A percentile compares a stretch with the other conserved stretches of the same genome.
These are phyloP conservation scores for Mythimna albipuncta DNA, from an alignment of 2,888 invertebrate genomes.

Conservation along the genomic window DNA sequence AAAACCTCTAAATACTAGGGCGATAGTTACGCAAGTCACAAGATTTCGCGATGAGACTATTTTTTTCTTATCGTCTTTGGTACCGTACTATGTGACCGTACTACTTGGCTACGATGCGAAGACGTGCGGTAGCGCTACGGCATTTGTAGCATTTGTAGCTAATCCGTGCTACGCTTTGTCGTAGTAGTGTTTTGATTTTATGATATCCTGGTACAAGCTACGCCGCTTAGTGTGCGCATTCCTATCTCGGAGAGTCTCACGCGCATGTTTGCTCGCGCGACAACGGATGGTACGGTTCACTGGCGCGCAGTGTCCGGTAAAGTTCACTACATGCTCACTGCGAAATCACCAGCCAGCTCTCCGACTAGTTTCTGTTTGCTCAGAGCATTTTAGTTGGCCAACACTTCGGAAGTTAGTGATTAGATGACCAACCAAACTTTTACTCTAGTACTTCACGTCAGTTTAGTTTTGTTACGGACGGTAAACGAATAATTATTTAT, in stretches of 20 bases:
- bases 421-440: conserved; percentile 60
- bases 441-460: neutral
- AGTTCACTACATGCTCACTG: conserved; percentile 78
- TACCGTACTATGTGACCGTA: neutral
- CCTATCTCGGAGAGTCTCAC: conserved; percentile 78
- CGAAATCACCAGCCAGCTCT: conserved; percentile 74
- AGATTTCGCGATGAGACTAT: neutral
- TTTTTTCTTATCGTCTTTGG: conserved; percentile 1
- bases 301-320: conserved; percentile 74
- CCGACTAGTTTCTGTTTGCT: conserved; percentile 71
- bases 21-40: neutral
- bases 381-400: conserved; percentile 59
- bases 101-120: conserved; percentile 27
- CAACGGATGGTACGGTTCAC: conserved; percentile 77
- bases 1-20: neutral
- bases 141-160: conserved; percentile 29
- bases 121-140: conserved; percentile 26
- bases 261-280: conserved; percentile 79
- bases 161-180: conserved; percentile 40
- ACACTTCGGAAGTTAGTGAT: conserved; percentile 74
- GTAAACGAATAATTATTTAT: neutral
- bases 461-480: neutral
- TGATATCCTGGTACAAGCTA: conserved; percentile 45
- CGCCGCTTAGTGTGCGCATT: conserved; percentile 64
- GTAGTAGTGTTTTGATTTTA: conserved; percentile 33